Evolutionary conservation across 2,888 invertebrate species (phyloP), one percentile per base, ranked within the genome.

Genomic region (Leucophora obtusa): DNA sequence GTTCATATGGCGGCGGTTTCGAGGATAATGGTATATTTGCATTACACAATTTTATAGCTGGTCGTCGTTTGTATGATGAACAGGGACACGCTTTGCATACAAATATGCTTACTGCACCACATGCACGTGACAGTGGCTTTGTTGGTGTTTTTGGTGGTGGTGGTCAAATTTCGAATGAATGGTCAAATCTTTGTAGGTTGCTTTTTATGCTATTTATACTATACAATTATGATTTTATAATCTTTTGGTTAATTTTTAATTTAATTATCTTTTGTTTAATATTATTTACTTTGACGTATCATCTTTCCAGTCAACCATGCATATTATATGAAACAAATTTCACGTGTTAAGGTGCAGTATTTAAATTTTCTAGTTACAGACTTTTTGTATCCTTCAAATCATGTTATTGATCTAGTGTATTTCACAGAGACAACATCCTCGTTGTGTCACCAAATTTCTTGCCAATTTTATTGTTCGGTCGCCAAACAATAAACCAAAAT

Each of bases 101-200:
- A 83, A 85, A 83, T 80, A 83, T 81, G 81, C 75, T 77, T 70
- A 82, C 72, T 58, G 77, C 77, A 83, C 84, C 82, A 73, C 82
- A 84, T 75, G 82, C 84, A 83, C 80, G 83, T 59, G 85, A 87
- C 86, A 87, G 87, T 86, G 89, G 89, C 87, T 89, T 90, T 85
- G 87, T 87, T 86, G 89, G 87, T 87, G 85, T 84, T 85, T 86
- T 88, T 84, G 87, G 86, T 86, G 86, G 77, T 63, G 79, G 75
- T 84, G 84, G 85, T 85, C 87, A 87, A 77, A 73, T 70, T 65
- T 81, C 81, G 77, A 77, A 81, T 86, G 89, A 89, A 83, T 87
- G 87, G 87, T 87, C 90, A 85, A 89, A 90, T 87, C 88, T 90
- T 86, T 90, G 91, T 91, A 91, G 90, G 91, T 91, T 89, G 90